Base-by-base conservation (phyloP, 1,140 invertebrate genomes). In the Penaeus chinensis region DNA sequence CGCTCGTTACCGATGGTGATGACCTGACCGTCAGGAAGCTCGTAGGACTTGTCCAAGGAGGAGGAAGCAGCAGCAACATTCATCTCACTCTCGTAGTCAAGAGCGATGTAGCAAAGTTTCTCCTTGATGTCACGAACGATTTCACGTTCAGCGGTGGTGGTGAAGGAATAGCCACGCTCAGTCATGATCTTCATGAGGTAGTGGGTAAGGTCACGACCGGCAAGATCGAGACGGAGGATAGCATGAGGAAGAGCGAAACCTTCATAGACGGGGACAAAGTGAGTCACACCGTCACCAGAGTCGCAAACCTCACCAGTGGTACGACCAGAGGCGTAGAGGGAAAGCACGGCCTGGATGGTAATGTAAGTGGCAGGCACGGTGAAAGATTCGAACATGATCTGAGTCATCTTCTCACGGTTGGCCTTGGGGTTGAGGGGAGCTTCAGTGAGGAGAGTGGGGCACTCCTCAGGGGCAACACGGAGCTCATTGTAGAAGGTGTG, bases 21-120 rank as follows among this genome's bases (percentile, higher is more conserved):
- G 85, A 95, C 94, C 91, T 93, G 97, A 91, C 96, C 98, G 93
- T 98, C 97, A 91, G 96, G 97, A 91, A 98, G 94, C 93, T 98
- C 97, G 92, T 98, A 98, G 89, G 94, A 95, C 94, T 98, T 98
- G 93, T 98, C 97, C 90, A 98, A 94, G 89, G 97, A 97, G 89
- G 95, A 96, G 89, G 96, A 97, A 77, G 96, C 95, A 87, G 97
- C 97, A 84, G 97, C 92, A n/a, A 20, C 79, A 54, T 78, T 96
- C 97, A 98, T 98, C 93, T 98, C 97, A 93, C 98, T 96, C 92
- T 98, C 96, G 91, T 97, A 98, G 94, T 97, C 96, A 47, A 97
- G 93, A 77, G 97, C 97, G 80, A 98, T 96, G 92, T 97, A 97
- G 94, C 96, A 97, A 79, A 97, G 93, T 92, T 97, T 98, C 92